These are phyloP conservation scores for Forbesichthys papilliferus DNA, from an alignment of 2,113 vertebrate species.

Conservation along the genomic window DNA sequence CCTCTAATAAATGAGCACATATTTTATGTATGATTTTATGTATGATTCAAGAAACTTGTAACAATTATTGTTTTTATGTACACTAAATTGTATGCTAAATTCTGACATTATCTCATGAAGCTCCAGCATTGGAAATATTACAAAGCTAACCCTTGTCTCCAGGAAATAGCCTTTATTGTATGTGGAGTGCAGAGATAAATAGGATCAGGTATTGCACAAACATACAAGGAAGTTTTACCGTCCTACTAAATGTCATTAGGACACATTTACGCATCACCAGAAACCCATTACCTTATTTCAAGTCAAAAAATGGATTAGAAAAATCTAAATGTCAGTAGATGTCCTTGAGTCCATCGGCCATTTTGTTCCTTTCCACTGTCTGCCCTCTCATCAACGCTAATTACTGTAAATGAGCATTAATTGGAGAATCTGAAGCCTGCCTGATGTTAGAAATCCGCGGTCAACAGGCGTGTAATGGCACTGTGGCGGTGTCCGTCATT, in stretches of 20 bases:
- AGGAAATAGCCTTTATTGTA: no score
- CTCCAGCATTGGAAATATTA: no score
- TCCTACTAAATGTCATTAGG: conserved; percentile 43
- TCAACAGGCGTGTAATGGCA: conserved; percentile 67
- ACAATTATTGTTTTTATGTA: no score
- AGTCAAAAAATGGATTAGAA: not conserved
- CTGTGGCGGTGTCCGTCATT: conserved; percentile 60
- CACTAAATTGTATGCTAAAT: no score
- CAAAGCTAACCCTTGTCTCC: no score
- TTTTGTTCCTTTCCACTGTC: conserved; percentile 45
- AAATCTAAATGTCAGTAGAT: conserved; percentile 48
- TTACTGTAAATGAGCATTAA: conserved; percentile 67
- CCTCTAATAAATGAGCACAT: no score
- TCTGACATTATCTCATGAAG: no score
- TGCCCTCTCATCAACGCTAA: conserved; percentile 65
- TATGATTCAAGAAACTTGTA: no score
- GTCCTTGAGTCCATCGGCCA: conserved; percentile 61
- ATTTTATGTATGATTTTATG: no score
- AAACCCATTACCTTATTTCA: conserved; percentile 38
- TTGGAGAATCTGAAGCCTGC: conserved; percentile 58
- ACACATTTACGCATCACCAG: conserved; percentile 36
- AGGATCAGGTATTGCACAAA: not conserved
- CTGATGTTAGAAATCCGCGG: conserved; percentile 65
- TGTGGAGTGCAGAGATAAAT: no score
- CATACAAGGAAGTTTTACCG: not conserved